A percentile compares a stretch with the other conserved stretches of the same genome.
These are phyloP conservation scores for Cryptoprocta ferox DNA, from an alignment of 2,797 vertebrate species.

Conservation along the genomic window DNA sequence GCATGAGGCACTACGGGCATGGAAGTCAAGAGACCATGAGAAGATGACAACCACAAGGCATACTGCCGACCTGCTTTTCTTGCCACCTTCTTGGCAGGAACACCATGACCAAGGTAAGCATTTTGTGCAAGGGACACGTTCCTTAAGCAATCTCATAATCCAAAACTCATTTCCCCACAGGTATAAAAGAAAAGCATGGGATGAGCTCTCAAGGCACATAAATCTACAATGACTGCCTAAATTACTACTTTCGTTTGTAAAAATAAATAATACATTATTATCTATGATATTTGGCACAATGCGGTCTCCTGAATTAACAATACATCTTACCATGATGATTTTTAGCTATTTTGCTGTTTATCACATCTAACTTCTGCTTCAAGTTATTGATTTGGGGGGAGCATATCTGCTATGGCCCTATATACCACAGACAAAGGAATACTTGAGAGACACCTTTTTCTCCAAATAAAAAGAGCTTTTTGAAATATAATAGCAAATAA, in stretches of 20 bases:
- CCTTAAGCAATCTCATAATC: neutral
- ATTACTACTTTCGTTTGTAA: neutral
- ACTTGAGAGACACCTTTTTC: neutral
- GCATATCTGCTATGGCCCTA: neutral
- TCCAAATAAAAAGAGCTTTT: neutral
- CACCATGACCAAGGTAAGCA: neutral
- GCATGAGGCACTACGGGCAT: no score
- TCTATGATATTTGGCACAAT: neutral
- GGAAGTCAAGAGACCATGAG: neutral
- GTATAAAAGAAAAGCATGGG: neutral
- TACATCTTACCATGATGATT: neutral
- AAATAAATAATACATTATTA: neutral
- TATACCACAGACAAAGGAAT: neutral
- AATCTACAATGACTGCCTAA: neutral
- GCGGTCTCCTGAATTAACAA: neutral
- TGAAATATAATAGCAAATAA: neutral
- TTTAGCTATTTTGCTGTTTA: neutral
- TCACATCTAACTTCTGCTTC: neutral
- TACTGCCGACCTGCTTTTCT: neutral
- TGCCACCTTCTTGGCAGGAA: neutral
- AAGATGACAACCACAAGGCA: neutral
- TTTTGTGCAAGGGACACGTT: neutral
- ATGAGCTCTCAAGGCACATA: neutral
- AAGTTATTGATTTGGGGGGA: neutral
- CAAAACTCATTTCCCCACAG: neutral